Conservation (phyloP, 2,113 vertebrate species). For the Grantiella picta region DNA sequence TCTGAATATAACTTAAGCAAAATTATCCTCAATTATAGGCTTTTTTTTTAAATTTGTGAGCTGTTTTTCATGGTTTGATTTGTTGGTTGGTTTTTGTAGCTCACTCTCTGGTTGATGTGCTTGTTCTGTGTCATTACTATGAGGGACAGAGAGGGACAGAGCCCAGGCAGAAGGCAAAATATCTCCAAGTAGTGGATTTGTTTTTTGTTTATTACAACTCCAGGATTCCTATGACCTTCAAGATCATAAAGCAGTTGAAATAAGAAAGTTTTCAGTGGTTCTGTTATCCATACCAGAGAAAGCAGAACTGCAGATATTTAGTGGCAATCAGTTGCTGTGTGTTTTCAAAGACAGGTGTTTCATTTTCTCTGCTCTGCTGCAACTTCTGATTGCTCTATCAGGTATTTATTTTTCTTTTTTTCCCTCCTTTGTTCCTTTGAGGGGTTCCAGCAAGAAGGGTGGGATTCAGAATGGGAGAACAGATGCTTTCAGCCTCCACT, state of each 20-base stretch:
- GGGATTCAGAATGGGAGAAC: not conserved
- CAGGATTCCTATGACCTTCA: not conserved
- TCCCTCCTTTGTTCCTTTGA: not conserved
- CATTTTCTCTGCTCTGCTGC: slow-evolving; percentile 6
- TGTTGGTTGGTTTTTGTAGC: not conserved
- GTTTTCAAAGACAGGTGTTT: not conserved
- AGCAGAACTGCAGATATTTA: not conserved
- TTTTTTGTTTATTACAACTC: not conserved
- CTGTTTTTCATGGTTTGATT: not conserved
- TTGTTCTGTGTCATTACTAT: not conserved
- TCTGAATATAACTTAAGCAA: not conserved
- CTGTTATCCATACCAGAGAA: not conserved
- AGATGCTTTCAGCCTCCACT: not conserved
- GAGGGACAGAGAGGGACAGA: not conserved
- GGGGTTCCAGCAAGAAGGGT: not conserved
- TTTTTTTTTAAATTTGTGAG: not conserved
- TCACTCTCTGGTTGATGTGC: not conserved
- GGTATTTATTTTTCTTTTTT: not conserved
- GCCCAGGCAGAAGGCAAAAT: not conserved
- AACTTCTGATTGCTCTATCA: not conserved
- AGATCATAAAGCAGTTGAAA: not conserved
- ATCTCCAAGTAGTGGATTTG: not conserved
- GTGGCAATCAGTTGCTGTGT: not conserved
- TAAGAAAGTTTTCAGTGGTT: not conserved
- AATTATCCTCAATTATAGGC: not conserved